Percentiles rank a stretch among this genome's conserved stretches.
phyloP scores from a whole-genome alignment of 2,113 vertebrate species.

The Xenopus tropicalis region UCB_Xtro_10.0 CM004452.2:8234501-8235000 shows the following conservation, averaged over 20 bases:
- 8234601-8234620: not conserved
- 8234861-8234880: constrained; percentile 55
- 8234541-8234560: too few relatives aligned
- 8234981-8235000: too few relatives aligned
- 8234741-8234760: constrained; percentile 84
- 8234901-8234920: constrained; percentile 65
- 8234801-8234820: constrained; percentile 70
- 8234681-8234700: constrained; percentile 8
- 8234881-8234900: constrained; percentile 52
- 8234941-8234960: too few relatives aligned
- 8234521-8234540: constrained; percentile 34
- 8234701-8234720: constrained; percentile 31
- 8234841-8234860: constrained; percentile 46
- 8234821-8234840: constrained; percentile 64
- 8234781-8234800: constrained; percentile 67
- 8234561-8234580: constrained; percentile 20
- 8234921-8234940: too few relatives aligned
- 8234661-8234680: constrained; percentile 30
- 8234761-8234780: constrained; percentile 78
- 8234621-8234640: constrained; percentile 12
- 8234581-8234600: not conserved
- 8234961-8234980: too few relatives aligned
- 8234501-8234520: not conserved
- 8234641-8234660: constrained; percentile 14
- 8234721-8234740: constrained; percentile 82